phyloP scores from a whole-genome alignment of 2,797 vertebrate genomes.

The Chelon labrosus region DNA sequence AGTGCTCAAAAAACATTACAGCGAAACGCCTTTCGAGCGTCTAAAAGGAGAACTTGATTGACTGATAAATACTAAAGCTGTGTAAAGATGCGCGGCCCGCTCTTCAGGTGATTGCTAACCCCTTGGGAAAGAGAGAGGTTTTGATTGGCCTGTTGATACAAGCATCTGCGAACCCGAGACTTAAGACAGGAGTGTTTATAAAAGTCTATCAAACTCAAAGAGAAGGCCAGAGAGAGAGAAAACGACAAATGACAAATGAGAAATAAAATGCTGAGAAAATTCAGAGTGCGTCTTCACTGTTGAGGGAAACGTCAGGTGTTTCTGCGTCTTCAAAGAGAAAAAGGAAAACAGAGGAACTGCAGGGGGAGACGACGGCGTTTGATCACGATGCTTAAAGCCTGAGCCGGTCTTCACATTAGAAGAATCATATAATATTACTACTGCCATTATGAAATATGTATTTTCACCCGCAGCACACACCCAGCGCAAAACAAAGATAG shows the following conservation, averaged over 20 bases:
- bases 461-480: conserved; percentile 17
- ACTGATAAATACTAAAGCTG: conserved; percentile 49
- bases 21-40: conserved; percentile 38
- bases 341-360: conserved; percentile 1
- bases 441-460: conserved; percentile 23
- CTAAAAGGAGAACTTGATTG: conserved; percentile 33
- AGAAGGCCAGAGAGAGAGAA: conserved; percentile 23
- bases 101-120: conserved; percentile 31
- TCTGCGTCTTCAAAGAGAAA: conserved; percentile 32
- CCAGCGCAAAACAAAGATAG: neutral
- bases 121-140: conserved; percentile 14
- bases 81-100: conserved; percentile 25
- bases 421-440: neutral
- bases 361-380: conserved; percentile 14
- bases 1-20: conserved; percentile 7
- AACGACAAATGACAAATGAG: conserved; percentile 1
- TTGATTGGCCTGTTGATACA: conserved; percentile 43
- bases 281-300: neutral
- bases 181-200: conserved; percentile 1
- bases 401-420: conserved; percentile 22
- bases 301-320: conserved; percentile 2
- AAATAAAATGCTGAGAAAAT: neutral
- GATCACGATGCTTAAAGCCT: conserved; percentile 20
- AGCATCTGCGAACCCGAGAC: conserved; percentile 22
- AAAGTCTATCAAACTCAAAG: conserved; percentile 31